A percentile compares a stretch with the other conserved stretches of the same genome.
These are phyloP conservation scores for Teleogryllus occipitalis DNA, from an alignment of 1,140 invertebrate genomes.

Conservation along the genomic window DNA sequence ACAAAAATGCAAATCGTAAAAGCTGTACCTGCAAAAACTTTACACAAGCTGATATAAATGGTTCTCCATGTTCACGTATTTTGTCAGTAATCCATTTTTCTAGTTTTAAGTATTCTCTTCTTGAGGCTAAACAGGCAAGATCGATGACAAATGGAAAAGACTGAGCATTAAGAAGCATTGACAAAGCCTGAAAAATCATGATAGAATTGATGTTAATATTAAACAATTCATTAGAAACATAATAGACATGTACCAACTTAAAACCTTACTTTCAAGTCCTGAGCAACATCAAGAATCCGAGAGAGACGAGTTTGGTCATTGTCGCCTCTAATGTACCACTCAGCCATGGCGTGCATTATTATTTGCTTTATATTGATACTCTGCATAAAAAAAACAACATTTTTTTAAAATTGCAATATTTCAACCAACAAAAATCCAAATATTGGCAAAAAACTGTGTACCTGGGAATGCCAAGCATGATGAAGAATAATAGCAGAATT, in stretches of 20 bases:
- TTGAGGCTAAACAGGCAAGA: constrained; percentile 89
- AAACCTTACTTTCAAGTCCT: constrained; percentile 74
- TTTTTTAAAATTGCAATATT: neutral
- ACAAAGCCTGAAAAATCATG: constrained; percentile 54
- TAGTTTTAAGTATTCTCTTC: constrained; percentile 92
- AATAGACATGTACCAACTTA: neutral
- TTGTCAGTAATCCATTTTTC: constrained; percentile 98
- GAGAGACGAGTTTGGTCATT: constrained; percentile 88
- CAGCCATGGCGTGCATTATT: constrained; percentile 94
- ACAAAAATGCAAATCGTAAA: neutral
- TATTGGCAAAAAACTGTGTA: constrained; percentile 12
- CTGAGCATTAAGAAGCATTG: constrained; percentile 83
- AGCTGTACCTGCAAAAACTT: constrained; percentile 54
- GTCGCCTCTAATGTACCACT: constrained; percentile 89
- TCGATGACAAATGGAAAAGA: constrained; percentile 96
- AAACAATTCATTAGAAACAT: constrained; percentile 7
- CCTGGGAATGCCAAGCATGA: constrained; percentile 81
- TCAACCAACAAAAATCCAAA: neutral
- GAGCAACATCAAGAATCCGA: constrained; percentile 91
- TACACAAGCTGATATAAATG: constrained; percentile 73
- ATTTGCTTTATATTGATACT: constrained; percentile 60
- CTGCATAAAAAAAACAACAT: constrained; percentile 13
- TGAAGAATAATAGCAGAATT: constrained; percentile 89
- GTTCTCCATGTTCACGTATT: constrained; percentile 87
- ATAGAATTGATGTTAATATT: neutral